phyloP scores from a whole-genome alignment of 1,140 invertebrate species.

The Telenomus remus region DNA sequence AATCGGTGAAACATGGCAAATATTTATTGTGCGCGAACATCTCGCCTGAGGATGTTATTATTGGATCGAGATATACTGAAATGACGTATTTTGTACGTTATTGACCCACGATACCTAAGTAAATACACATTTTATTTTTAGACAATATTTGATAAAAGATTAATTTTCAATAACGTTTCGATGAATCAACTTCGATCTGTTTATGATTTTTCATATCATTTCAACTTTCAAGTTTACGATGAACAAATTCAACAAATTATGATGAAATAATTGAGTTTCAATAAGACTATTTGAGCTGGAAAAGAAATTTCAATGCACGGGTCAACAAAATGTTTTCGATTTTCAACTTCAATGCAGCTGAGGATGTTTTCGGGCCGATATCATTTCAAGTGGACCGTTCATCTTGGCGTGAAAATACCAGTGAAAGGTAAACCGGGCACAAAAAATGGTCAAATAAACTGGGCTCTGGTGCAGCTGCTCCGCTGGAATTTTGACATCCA shows the following conservation, averaged over 20 bases:
- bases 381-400: constrained; percentile 2
- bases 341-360: too few species aligned
- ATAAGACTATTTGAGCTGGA: too few species aligned
- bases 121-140: neutral
- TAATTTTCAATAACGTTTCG: too few species aligned
- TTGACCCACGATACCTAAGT: neutral
- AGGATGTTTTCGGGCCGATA: constrained; percentile 20
- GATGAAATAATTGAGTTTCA: too few species aligned
- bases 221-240: neutral
- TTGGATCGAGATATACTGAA: constrained; percentile 19
- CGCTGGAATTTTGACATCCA: constrained; percentile 22
- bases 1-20: constrained; percentile 28
- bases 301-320: neutral
- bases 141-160: too few species aligned
- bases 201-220: too few species aligned
- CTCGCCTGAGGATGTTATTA: constrained; percentile 9
- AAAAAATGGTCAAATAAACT: constrained; percentile 38
- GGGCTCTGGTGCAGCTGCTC: constrained; percentile 17
- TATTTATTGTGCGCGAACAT: constrained; percentile 17
- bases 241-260: too few species aligned
- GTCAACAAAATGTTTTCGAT: neutral
- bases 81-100: constrained; percentile 14
- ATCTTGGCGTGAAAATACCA: constrained; percentile 31
- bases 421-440: constrained; percentile 33
- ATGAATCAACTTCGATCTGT: neutral